Evolutionary conservation across 2,797 vertebrate species (phyloP).

Genomic region (Meda fulgida): DNA sequence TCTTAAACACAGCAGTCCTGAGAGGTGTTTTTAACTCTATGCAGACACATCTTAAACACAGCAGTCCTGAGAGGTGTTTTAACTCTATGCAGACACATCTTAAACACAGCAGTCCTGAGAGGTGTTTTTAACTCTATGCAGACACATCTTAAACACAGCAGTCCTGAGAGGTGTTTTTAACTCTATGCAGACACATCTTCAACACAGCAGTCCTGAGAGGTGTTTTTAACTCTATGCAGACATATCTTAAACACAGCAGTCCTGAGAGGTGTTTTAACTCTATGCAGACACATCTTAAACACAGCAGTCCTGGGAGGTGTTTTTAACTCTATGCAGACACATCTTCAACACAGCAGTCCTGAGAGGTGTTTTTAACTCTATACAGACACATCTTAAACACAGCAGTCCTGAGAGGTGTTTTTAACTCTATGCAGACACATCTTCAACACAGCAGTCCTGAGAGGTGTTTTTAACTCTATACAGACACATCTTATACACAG

Average conservation of each 20-base stretch:
- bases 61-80: not conserved
- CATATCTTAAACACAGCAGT: not conserved
- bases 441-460: not conserved
- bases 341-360: not conserved
- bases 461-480: not conserved
- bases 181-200: not conserved
- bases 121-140: not conserved
- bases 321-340: not conserved
- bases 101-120: not conserved
- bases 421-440: not conserved
- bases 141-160: not conserved
- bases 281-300: not conserved
- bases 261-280: not conserved
- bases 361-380: not conserved
- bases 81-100: not conserved
- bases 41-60: not conserved
- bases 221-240: not conserved
- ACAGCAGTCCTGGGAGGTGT: not conserved
- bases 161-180: not conserved
- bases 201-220: not conserved
- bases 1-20: not conserved
- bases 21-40: not conserved
- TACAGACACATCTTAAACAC: not conserved
- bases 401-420: not conserved
- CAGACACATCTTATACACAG: not conserved